Conservation (phyloP, 2,797 vertebrate genomes). For the Botia kubotai region DNA sequence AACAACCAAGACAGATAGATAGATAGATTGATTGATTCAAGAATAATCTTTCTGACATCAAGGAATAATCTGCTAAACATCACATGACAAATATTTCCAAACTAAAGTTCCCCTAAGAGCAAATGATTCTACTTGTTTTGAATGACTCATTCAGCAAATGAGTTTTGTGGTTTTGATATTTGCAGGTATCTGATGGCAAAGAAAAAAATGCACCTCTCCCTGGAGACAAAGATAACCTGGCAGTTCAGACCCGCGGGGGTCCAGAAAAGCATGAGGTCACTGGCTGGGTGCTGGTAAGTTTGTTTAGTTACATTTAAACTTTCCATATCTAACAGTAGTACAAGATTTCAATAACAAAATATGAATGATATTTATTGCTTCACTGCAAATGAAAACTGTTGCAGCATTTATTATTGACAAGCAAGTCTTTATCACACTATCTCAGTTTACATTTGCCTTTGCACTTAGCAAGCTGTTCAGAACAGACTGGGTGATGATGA, state of each 20-base stretch:
- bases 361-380: not conserved
- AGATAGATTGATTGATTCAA: too few relatives aligned
- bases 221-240: conserved; percentile 90
- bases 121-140: too few relatives aligned
- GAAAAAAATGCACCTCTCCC: conserved; percentile 86
- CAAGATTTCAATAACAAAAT: not conserved
- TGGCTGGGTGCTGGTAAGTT: conserved; percentile 92
- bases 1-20: too few relatives aligned
- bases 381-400: too few relatives aligned
- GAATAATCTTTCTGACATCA: too few relatives aligned
- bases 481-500: conserved; percentile 8
- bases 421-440: conserved; percentile 4
- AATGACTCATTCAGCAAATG: not conserved
- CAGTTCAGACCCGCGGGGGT: conserved; percentile 90
- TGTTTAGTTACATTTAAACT: not conserved
- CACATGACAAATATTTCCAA: too few relatives aligned
- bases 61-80: too few relatives aligned
- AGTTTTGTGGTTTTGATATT: not conserved
- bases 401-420: too few relatives aligned
- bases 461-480: not conserved
- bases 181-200: conserved; percentile 72
- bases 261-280: conserved; percentile 95
- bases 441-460: conserved; percentile 7
- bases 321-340: not conserved
- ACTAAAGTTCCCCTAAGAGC: too few relatives aligned